These are phyloP conservation scores for Phrynocephalus versicolor DNA, from an alignment of 2,113 vertebrate species.

Conservation along the genomic window DNA sequence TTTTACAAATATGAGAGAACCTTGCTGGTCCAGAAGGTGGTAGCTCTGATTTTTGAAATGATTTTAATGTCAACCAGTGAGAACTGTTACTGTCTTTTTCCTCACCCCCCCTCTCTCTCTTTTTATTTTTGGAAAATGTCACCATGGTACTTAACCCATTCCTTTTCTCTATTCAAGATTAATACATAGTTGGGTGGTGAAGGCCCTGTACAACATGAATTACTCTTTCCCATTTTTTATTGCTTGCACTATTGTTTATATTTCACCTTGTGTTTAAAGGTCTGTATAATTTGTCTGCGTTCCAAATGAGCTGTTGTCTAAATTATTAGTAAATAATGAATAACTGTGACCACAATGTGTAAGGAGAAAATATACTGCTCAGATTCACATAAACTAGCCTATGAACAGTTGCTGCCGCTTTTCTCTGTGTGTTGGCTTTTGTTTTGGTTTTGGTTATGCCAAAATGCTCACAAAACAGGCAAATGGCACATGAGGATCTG, in stretches of 20 bases:
- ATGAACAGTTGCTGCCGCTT: too few species aligned
- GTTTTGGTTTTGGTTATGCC: too few species aligned
- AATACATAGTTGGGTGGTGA: background rate
- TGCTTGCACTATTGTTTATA: background rate
- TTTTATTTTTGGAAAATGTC: background rate
- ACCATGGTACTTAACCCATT: background rate
- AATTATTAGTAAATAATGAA: background rate
- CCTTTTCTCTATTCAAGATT: background rate
- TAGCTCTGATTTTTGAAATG: conserved; percentile 14
- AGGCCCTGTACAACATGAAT: background rate
- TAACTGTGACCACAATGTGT: too few species aligned
- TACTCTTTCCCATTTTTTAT: background rate
- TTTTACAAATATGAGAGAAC: background rate
- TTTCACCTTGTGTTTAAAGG: background rate
- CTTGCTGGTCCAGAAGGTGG: background rate
- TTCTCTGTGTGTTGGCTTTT: too few species aligned
- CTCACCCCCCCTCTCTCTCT: too few species aligned
- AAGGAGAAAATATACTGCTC: too few species aligned
- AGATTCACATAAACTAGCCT: too few species aligned
- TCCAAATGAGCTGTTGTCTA: background rate
- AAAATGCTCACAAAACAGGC: too few species aligned
- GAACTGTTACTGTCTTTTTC: too few species aligned
- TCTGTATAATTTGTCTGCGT: background rate
- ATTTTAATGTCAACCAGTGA: background rate
- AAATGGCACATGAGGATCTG: too few species aligned